Evolutionary conservation across 2,797 vertebrate genomes (phyloP).

Genomic region (Bovichtus diacanthus): DNA sequence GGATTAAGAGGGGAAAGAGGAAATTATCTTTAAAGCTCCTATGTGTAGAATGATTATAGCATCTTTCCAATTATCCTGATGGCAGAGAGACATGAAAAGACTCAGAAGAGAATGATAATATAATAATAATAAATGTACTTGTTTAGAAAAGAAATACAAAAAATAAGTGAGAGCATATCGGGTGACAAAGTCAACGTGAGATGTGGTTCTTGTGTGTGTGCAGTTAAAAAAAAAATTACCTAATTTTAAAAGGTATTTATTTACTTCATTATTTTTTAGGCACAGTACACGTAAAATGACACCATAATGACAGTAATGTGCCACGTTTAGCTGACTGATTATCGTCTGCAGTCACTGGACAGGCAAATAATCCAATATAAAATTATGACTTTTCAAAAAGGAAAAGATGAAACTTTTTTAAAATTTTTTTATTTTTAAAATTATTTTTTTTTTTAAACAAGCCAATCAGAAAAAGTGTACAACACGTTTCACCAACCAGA

Average conservation of each 20-base stretch:
- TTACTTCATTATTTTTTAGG: neutral
- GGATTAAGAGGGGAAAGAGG: conserved; percentile 1
- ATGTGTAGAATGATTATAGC: conserved; percentile 9
- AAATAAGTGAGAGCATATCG: neutral
- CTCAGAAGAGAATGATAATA: conserved; percentile 2
- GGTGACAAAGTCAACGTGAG: neutral
- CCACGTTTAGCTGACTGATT: neutral
- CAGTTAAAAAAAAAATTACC: neutral
- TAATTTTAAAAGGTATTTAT: too few relatives aligned
- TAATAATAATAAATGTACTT: too few relatives aligned
- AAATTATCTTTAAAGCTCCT: conserved; percentile 17
- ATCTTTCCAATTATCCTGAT: conserved; percentile 11
- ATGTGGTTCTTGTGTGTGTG: neutral
- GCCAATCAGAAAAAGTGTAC: too few relatives aligned
- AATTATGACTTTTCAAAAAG: too few relatives aligned
- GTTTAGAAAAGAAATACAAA: neutral
- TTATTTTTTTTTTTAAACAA: too few relatives aligned
- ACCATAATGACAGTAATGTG: neutral
- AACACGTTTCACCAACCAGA: too few relatives aligned
- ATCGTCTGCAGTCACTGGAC: neutral
- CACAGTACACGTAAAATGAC: neutral
- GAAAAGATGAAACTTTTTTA: too few relatives aligned
- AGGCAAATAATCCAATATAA: neutral
- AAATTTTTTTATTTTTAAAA: too few relatives aligned
- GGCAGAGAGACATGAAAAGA: conserved; percentile 1